These are phyloP conservation scores for Neocrepidodera transversa DNA, from an alignment of 2,888 invertebrate species.

Conservation along the genomic window DNA sequence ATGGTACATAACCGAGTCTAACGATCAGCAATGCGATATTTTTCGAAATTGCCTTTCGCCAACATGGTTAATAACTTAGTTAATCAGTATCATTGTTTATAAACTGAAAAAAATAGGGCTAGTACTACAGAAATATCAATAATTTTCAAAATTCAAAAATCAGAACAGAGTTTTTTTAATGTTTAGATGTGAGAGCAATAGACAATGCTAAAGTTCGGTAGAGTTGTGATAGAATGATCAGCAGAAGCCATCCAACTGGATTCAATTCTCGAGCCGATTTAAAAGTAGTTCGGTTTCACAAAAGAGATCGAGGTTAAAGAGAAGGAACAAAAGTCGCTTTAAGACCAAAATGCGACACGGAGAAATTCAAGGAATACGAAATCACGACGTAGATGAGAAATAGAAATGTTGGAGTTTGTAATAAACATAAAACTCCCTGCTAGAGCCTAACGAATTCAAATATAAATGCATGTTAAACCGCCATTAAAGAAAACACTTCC, in stretches of 20 bases:
- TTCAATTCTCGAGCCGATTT: constrained; percentile 23
- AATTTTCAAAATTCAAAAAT: too few relatives aligned
- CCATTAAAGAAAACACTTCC: constrained; percentile 30
- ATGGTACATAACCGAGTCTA: too few relatives aligned
- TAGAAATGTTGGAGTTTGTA: constrained; percentile 28
- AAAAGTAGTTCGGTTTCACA: constrained; percentile 23
- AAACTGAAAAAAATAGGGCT: too few relatives aligned
- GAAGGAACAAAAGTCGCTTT: constrained; percentile 21
- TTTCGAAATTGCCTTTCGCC: too few relatives aligned
- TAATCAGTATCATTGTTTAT: too few relatives aligned
- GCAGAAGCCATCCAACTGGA: constrained; percentile 5
- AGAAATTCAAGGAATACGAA: constrained; percentile 30
- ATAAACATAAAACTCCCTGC: constrained; percentile 31
- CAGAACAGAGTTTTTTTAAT: too few relatives aligned
- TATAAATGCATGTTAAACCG: constrained; percentile 33
- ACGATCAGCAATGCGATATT: too few relatives aligned
- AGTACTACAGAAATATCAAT: too few relatives aligned
- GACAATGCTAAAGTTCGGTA: too few relatives aligned
- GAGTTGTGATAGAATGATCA: constrained; percentile 7
- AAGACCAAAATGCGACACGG: constrained; percentile 23
- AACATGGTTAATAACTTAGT: too few relatives aligned
- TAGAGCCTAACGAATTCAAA: constrained; percentile 31
- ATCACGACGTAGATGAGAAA: constrained; percentile 31
- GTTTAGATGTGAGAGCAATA: too few relatives aligned
- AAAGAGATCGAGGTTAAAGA: constrained; percentile 21